Evolutionary conservation across 2,797 vertebrate species (phyloP), one percentile per base, ranked within the genome.

Genomic region (Manis javanica): DNA sequence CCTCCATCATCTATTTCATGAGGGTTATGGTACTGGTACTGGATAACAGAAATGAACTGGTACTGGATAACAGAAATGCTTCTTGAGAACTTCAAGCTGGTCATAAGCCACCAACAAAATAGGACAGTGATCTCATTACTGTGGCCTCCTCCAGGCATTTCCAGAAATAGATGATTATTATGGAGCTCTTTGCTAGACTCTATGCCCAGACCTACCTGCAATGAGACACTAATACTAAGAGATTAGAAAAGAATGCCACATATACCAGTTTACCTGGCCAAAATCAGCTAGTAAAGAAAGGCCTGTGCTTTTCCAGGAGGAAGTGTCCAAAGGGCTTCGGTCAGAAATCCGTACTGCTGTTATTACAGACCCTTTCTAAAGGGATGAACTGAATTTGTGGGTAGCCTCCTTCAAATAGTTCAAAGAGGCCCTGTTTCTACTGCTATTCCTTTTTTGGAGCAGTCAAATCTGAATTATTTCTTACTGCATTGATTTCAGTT

Each of bases 401-500:
- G 26, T 69, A 88, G 42, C 21, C 21, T 84, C 37, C 26, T 91
- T 75, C 21, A 89, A 55, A 74, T 79, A 19, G 49, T 74, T 94
- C 29, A 77, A 55, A 81, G 71, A 68, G 10, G 31, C 72, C 24
- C 49, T 84, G 26, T 72, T 84, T 93, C 24, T 84, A 75, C 49
- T 24, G 16, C 64, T 87, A n/a, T 79, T 16, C 5, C 18, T 74
- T 59, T 82, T 71, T 51, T 59, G 69, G 82, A 91, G 49, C 53
- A 91, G 46, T 37, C 24, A 89, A 72, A 81, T 81, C 42, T 90
- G 42, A 93, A 77, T 78, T 94, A 83, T 91, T 96, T 89, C 85
- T 89, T 68, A 81, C 57, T 77, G 31, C 31, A 89, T 7, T 96
- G 63, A 90, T 5, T 29, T 82, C 79, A 68, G 34, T 29, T 94